Percentiles rank a stretch among this genome's conserved stretches.
Evolutionary conservation across 2,113 vertebrate genomes (phyloP).

Genomic region (Rhea pennata): DNA sequence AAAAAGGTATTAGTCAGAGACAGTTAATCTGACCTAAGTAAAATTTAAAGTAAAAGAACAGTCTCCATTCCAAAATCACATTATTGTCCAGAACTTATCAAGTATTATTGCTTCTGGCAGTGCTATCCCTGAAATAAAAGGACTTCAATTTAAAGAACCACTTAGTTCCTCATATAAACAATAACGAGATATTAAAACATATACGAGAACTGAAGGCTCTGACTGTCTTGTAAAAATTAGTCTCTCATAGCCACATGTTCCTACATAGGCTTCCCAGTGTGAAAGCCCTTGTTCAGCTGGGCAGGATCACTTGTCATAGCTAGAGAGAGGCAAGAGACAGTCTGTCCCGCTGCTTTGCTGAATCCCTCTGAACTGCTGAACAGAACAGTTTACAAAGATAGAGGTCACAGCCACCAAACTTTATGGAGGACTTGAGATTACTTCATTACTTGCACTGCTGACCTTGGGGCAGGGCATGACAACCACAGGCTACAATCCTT

Average conservation of each 20-base stretch:
- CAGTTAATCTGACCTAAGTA: background rate
- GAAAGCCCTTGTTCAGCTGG: background rate
- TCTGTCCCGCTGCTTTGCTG: background rate
- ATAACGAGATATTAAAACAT: conserved; percentile 31
- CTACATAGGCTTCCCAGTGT: background rate
- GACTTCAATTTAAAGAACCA: conserved; percentile 19
- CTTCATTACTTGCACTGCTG: background rate
- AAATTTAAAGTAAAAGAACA: background rate
- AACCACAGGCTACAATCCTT: background rate
- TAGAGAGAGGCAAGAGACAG: background rate
- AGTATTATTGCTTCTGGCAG: conserved; percentile 2
- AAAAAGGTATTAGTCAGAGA: background rate
- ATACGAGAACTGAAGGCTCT: conserved; percentile 45
- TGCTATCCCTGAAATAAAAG: conserved; percentile 3
- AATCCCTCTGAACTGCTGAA: background rate
- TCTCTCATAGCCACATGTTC: background rate
- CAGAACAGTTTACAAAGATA: background rate
- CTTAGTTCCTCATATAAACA: conserved; percentile 37
- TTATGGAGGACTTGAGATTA: background rate
- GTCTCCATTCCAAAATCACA: background rate
- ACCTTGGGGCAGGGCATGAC: background rate
- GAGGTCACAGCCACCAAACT: background rate
- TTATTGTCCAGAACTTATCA: background rate
- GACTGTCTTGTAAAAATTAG: conserved; percentile 42
- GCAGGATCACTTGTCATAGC: background rate